Percentiles rank a stretch among this genome's conserved stretches.
phyloP scores from a whole-genome alignment of 2,113 vertebrate genomes.

The Sebastes schlegelii region DNA sequence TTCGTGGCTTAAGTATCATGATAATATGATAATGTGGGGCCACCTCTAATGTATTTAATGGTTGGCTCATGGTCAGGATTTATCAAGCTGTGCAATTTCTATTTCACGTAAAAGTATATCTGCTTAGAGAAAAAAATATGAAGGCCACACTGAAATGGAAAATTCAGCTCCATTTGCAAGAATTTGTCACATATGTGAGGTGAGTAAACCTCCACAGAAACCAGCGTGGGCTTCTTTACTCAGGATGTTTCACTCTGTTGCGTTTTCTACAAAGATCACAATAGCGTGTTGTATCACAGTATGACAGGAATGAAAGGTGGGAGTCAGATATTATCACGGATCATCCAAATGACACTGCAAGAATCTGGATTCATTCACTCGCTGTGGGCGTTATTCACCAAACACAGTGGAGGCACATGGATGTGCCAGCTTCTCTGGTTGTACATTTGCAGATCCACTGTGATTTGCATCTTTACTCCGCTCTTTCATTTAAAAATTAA shows the following conservation, averaged over 20 bases:
- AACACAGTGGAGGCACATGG: conserved; percentile 52
- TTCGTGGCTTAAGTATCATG: too few species aligned
- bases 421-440: conserved; percentile 25
- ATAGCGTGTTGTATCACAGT: conserved; percentile 1
- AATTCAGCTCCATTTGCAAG: not conserved
- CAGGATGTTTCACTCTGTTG: not conserved
- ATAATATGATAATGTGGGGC: too few species aligned
- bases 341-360: conserved; percentile 27
- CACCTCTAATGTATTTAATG: too few species aligned
- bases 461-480: not conserved
- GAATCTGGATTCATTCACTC: conserved; percentile 32
- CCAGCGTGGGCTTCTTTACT: not conserved
- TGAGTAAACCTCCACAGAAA: not conserved
- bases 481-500: conserved; percentile 7
- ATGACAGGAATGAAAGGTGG: conserved; percentile 12
- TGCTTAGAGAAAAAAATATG: not conserved
- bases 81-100: not conserved
- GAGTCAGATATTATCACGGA: conserved; percentile 39
- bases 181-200: not conserved
- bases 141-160: not conserved
- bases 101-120: not conserved
- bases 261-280: not conserved
- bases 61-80: too few species aligned
- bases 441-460: conserved; percentile 29
- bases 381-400: conserved; percentile 52